Evolutionary conservation across 1,140 invertebrate genomes (phyloP), one percentile per base, ranked within the genome.

Genomic region (Fopius arisanus): DNA sequence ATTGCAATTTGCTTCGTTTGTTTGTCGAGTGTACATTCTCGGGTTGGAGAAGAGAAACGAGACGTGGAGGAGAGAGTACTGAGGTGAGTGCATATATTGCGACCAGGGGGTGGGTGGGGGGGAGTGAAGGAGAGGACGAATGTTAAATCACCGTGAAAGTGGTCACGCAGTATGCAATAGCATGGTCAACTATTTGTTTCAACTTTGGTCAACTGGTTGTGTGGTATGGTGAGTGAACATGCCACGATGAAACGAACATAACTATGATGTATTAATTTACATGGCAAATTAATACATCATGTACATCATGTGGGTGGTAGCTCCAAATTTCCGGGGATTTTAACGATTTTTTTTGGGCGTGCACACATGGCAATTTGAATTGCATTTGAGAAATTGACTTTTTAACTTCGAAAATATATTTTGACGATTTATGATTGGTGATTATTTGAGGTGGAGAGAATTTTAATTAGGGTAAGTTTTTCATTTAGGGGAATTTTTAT

Each of bases 1-100:
- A 74, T 74, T 74, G 75, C 73, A 74, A 77, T 77, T 74, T 77
- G 72, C 75, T 72, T 48, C 75, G 54, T 77, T 77, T 66, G 73
- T 77, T 77, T 67, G 70, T 65, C 21, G 62, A 68, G 65, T 54
- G 29, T 66, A 73, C 31, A 59, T 67, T 51, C 26, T 48, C 12
- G 4, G 19, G 28, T 54, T 6, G 59, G 3, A 54, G 28, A 67
- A 26, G 59, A 40, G 66, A 67, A 26, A 40, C n/a, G 33, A 70
- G 51, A 59, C 9, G 33, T 41, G 37, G 59, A 54, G 19, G 65
- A 54, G 37, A 72, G 19, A 12, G 63, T 41, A 21, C 10, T 67
- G 9, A 21, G 23, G 21, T 28, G 23, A 14, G 23, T n/a, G n/a
- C 41, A 23, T 33, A 14, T 29, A n/a, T 54, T 43, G 28, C 14